A percentile compares a stretch with the other conserved stretches of the same genome.
Conservation (phyloP, 2,113 vertebrate genomes). For the Vulpes vulpes region DNA sequence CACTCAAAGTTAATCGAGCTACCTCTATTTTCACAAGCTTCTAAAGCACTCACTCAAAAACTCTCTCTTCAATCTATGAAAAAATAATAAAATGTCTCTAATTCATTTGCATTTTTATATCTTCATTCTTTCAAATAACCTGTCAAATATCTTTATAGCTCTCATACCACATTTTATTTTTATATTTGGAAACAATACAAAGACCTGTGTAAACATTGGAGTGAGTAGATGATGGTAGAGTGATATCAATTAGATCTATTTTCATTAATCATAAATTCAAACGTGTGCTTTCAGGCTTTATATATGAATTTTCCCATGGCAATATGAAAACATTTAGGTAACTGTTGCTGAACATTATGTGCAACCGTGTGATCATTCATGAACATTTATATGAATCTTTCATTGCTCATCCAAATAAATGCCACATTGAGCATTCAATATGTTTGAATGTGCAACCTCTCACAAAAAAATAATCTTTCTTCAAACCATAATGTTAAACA, state of each 20-base stretch:
- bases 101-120: background rate
- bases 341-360: conserved; percentile 15
- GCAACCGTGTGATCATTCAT: conserved; percentile 48
- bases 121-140: background rate
- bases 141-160: background rate
- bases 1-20: background rate
- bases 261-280: conserved; percentile 53
- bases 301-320: conserved; percentile 1
- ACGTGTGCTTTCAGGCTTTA: background rate
- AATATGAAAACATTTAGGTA: conserved; percentile 58
- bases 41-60: conserved; percentile 18
- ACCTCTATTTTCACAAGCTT: background rate
- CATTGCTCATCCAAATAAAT: conserved; percentile 75
- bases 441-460: conserved; percentile 60
- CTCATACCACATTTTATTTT: background rate
- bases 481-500: conserved; percentile 53
- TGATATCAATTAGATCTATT: background rate
- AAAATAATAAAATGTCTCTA: background rate
- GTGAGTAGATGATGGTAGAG: background rate
- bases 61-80: background rate
- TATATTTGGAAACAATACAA: background rate
- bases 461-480: conserved; percentile 50
- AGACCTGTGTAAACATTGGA: background rate
- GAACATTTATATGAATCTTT: conserved; percentile 59
- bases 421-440: conserved; percentile 67